These are phyloP conservation scores for Formica aserva DNA, from an alignment of 2,888 invertebrate genomes.

Conservation along the genomic window DNA sequence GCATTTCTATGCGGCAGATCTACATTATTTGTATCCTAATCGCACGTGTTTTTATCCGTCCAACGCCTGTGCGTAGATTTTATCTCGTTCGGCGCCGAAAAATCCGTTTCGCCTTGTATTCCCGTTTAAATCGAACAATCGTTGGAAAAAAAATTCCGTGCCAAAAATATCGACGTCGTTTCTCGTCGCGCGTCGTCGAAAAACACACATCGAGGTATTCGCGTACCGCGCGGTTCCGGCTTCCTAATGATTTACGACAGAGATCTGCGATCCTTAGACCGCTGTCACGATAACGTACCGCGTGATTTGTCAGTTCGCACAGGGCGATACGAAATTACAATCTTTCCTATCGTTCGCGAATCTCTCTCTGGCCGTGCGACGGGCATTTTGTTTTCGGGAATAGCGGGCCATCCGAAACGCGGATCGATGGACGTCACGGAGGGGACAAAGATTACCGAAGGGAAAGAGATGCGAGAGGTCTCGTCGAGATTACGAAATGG, in stretches of 20 bases:
- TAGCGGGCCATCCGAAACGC: background rate
- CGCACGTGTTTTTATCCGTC: background rate
- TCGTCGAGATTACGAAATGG: background rate
- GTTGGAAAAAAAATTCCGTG: constrained; percentile 22
- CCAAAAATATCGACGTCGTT: constrained; percentile 52
- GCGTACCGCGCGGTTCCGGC: constrained; percentile 58
- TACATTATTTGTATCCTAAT: background rate
- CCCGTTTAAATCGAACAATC: constrained; percentile 18
- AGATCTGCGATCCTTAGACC: constrained; percentile 60
- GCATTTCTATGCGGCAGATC: no score
- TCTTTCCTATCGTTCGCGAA: background rate
- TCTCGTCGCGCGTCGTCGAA: constrained; percentile 22
- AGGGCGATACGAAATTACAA: background rate
- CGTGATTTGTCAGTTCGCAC: constrained; percentile 58
- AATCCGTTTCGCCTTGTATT: background rate
- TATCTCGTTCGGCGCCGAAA: background rate
- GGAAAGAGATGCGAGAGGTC: background rate
- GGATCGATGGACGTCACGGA: constrained; percentile 7
- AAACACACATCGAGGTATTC: constrained; percentile 1
- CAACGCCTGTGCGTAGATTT: background rate
- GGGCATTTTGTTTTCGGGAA: constrained; percentile 19
- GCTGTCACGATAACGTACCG: constrained; percentile 64
- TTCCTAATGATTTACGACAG: constrained; percentile 61
- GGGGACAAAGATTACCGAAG: background rate
- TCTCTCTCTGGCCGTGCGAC: constrained; percentile 2